These are phyloP conservation scores for Tiliacea citrago DNA, from an alignment of 2,888 invertebrate species.

Conservation along the genomic window DNA sequence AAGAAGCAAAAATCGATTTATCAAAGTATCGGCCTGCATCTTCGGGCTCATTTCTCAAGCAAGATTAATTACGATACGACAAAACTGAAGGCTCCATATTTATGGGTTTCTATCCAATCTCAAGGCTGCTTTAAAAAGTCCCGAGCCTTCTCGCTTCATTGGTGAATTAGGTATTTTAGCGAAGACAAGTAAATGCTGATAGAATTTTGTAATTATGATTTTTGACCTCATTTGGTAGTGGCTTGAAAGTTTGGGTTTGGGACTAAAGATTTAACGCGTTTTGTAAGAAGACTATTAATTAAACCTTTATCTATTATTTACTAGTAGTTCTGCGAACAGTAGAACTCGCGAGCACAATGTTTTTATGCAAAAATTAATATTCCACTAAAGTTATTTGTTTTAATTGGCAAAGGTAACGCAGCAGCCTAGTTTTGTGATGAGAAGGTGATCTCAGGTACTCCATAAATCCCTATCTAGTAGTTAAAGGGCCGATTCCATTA, in stretches of 20 bases:
- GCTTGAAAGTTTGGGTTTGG: neutral
- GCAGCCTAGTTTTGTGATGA: too few relatives aligned
- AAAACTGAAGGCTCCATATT: conserved; percentile 78
- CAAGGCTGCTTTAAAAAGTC: conserved; percentile 56
- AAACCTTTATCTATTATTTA: too few relatives aligned
- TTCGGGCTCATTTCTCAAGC: conserved; percentile 82
- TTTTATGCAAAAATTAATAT: too few relatives aligned
- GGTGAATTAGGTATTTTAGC: conserved; percentile 47
- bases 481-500: too few relatives aligned
- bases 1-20: conserved; percentile 87
- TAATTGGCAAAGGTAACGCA: too few relatives aligned
- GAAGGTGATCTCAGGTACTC: too few relatives aligned
- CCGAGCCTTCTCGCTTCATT: conserved; percentile 39
- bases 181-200: neutral
- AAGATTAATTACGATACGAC: conserved; percentile 86
- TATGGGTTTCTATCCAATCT: conserved; percentile 61
- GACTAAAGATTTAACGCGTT: too few relatives aligned
- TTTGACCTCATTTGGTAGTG: neutral
- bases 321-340: too few relatives aligned
- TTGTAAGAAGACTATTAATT: too few relatives aligned
- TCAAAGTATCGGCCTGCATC: conserved; percentile 87
- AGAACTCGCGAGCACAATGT: too few relatives aligned
- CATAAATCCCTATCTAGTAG: too few relatives aligned
- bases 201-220: neutral
- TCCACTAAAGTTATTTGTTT: too few relatives aligned